phyloP scores from a whole-genome alignment of 2,888 invertebrate species.

The Tetragnatha montana region DNA sequence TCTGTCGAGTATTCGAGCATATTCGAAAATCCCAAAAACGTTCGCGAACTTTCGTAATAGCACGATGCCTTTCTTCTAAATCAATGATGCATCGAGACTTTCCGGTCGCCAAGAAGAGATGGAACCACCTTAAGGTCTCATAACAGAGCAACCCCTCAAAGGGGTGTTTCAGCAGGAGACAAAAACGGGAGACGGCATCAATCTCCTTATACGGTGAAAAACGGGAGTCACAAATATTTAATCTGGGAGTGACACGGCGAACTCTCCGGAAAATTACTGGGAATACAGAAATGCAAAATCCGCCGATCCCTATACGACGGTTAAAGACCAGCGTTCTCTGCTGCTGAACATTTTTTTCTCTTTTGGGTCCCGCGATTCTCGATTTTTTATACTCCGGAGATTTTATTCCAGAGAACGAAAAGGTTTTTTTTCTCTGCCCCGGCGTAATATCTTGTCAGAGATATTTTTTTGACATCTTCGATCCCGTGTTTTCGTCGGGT shows the following conservation, averaged over 20 bases:
- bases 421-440: constrained; percentile 15
- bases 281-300: constrained; percentile 39
- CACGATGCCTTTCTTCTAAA: no score
- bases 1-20: no score
- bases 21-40: no score
- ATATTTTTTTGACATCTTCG: constrained; percentile 45
- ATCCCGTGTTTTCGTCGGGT: constrained; percentile 22
- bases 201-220: not conserved
- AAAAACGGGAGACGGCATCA: not conserved
- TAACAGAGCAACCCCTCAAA: not conserved
- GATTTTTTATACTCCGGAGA: not conserved
- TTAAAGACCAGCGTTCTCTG: constrained; percentile 39
- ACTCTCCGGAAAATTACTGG: constrained; percentile 2
- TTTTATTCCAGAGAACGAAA: not conserved
- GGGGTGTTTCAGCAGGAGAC: not conserved
- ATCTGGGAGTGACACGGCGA: constrained; percentile 25
- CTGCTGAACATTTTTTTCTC: not conserved
- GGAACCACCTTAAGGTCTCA: no score
- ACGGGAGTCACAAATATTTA: constrained; percentile 30
- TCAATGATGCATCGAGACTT: no score
- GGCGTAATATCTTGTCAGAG: constrained; percentile 34
- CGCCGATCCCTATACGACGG: constrained; percentile 13
- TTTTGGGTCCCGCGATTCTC: not conserved
- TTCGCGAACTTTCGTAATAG: no score
- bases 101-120: no score